phyloP scores from a whole-genome alignment of 2,113 vertebrate species.

The Thunnus maccoyii region DNA sequence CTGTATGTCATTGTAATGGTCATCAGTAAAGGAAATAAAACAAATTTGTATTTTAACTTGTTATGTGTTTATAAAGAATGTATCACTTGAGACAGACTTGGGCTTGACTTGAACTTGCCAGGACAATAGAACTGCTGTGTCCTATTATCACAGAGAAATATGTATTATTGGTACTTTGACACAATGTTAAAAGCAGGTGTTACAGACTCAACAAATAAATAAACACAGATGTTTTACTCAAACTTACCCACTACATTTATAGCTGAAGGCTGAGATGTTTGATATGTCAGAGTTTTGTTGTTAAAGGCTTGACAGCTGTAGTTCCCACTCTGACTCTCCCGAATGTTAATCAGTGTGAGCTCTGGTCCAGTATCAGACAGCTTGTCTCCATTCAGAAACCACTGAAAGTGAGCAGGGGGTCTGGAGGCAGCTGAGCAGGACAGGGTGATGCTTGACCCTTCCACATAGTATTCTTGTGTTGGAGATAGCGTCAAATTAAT shows the following conservation, averaged over 20 bases:
- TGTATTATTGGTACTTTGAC: too few relatives aligned
- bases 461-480: background rate
- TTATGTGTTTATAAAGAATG: too few relatives aligned
- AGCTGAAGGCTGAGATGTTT: constrained; percentile 39
- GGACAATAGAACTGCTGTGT: too few relatives aligned
- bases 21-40: too few relatives aligned
- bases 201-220: too few relatives aligned
- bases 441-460: constrained; percentile 59
- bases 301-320: constrained; percentile 77
- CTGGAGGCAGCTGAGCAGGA: constrained; percentile 68
- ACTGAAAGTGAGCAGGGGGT: constrained; percentile 56
- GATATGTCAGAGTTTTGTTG: constrained; percentile 51
- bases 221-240: too few relatives aligned
- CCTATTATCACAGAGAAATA: too few relatives aligned
- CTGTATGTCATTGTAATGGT: too few relatives aligned
- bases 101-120: too few relatives aligned
- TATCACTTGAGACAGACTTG: too few relatives aligned
- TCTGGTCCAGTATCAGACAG: constrained; percentile 34
- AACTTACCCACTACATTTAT: constrained; percentile 64
- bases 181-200: too few relatives aligned
- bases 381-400: constrained; percentile 58
- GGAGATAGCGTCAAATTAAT: background rate
- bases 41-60: too few relatives aligned
- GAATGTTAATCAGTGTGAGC: constrained; percentile 57
- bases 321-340: constrained; percentile 61